Base-by-base conservation (phyloP, 2,888 invertebrate genomes). In the Cantharis rustica region DNA sequence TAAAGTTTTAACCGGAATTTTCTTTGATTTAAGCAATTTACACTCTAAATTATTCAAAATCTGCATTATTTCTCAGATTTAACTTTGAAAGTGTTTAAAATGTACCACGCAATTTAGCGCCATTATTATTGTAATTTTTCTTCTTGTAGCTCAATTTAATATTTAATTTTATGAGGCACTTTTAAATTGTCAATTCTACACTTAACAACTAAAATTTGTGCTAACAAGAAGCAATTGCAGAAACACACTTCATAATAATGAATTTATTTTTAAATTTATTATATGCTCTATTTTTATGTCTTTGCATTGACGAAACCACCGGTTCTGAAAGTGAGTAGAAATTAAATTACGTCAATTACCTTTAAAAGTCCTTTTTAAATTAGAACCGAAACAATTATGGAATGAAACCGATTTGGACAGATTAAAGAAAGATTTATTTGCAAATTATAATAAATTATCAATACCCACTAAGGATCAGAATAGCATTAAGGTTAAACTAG, bases 331-430 rank as follows among this genome's bases (percentile, higher is more conserved):
- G 47, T 47, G 47, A 47, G 47, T 47, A 47, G 47, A n/a, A 47
- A 47, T 31, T 47, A 47, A 47, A 47, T 47, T 7, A n/a, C 13
- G 7, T 5, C n/a, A 47, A 47, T 47, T 47, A 47, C 2, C 47
- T 47, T 2, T 20, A 66, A 64, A 64, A 66, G 17, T 20, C 16
- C 11, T 70, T 76, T 26, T 47, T 85, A 85, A 81, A 77, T 73
- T 85, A 73, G 86, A 87, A 26, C 86, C 86, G 13, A 87, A 87
- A 78, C 88, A 87, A 10, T 83, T 89, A 62, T 91, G 91, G 91
- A 91, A 91, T 82, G 88, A 89, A 26, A 91, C 91, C n/a, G 88
- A 88, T 85, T 89, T 90, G 11, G 91, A 92, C 83, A 87, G 88
- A 69, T 84, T 92, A 76, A 90, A 91, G 82, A 88, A 89, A 69